Evolutionary conservation across 2,113 vertebrate species (phyloP).

Genomic region (Dasyurus viverrinus): DNA sequence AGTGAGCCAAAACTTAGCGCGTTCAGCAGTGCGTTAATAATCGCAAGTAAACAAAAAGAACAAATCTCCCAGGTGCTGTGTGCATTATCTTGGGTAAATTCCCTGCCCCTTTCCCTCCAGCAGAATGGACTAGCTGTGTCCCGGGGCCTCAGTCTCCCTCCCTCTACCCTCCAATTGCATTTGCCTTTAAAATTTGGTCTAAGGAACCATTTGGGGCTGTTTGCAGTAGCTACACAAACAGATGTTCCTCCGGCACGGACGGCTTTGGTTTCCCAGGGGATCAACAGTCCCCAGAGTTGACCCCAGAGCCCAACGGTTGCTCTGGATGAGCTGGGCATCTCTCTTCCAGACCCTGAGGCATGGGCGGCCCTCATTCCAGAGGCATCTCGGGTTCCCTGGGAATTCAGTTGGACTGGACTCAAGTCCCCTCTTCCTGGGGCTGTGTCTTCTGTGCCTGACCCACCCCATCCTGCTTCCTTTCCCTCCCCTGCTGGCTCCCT

Average conservation of each 20-base stretch:
- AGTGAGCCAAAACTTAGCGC: neutral
- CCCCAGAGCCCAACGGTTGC: neutral
- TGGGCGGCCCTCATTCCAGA: neutral
- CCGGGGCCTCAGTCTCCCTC: neutral
- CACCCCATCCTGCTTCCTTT: neutral
- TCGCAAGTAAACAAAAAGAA: neutral
- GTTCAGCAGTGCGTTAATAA: neutral
- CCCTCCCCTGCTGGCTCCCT: no score
- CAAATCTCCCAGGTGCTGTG: neutral
- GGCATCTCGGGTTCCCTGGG: no score
- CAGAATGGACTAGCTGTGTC: neutral
- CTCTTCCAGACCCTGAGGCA: neutral
- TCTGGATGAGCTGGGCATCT: neutral
- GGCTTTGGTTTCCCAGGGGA: neutral
- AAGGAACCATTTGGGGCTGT: neutral
- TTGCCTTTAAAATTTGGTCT: neutral
- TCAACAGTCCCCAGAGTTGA: neutral
- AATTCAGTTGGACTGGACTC: neutral
- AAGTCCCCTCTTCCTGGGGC: no score
- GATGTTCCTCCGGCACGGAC: neutral
- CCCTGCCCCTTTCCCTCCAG: neutral
- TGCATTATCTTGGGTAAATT: neutral
- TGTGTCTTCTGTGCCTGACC: no score
- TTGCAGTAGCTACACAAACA: neutral
- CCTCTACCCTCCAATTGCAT: neutral